Conservation (phyloP, 2,888 invertebrate genomes). For the Lasius fuliginosus region DNA sequence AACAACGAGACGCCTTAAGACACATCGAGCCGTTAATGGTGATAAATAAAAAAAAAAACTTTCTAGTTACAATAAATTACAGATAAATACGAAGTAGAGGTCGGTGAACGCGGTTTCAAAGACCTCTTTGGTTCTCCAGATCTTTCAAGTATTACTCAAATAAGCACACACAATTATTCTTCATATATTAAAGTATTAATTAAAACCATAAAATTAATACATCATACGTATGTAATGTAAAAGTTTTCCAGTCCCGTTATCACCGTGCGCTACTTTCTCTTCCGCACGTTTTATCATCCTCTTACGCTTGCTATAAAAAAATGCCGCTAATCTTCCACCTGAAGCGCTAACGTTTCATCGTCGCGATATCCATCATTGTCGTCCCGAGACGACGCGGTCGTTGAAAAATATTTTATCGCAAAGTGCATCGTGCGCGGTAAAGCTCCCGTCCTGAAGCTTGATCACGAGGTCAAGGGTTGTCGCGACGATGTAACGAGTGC, state of each 20-base stretch:
- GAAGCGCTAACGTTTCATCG: slow-evolving; percentile 18
- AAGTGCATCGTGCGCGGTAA: background rate
- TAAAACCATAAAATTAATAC: background rate
- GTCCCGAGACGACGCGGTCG: background rate
- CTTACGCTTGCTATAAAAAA: background rate
- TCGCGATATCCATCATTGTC: background rate
- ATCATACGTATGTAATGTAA: background rate
- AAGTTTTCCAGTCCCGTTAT: background rate
- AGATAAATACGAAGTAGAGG: background rate
- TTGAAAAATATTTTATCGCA: slow-evolving; percentile 53
- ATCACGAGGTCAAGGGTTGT: slow-evolving; percentile 58
- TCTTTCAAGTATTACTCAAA: background rate
- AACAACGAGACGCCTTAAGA: slow-evolving; percentile 28
- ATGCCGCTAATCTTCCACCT: background rate
- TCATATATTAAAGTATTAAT: background rate
- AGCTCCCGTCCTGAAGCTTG: background rate
- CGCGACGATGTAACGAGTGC: slow-evolving; percentile 57
- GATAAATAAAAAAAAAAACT: slow-evolving; percentile 4
- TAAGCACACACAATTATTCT: background rate
- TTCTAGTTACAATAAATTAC: slow-evolving; percentile 12
- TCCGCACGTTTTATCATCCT: background rate
- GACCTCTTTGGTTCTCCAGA: background rate
- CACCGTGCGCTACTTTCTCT: background rate
- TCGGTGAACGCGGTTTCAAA: slow-evolving; percentile 3
- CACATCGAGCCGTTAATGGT: slow-evolving; percentile 25